Base-by-base conservation (phyloP, 2,888 invertebrate genomes). In the Linnaemya tessellans region DNA sequence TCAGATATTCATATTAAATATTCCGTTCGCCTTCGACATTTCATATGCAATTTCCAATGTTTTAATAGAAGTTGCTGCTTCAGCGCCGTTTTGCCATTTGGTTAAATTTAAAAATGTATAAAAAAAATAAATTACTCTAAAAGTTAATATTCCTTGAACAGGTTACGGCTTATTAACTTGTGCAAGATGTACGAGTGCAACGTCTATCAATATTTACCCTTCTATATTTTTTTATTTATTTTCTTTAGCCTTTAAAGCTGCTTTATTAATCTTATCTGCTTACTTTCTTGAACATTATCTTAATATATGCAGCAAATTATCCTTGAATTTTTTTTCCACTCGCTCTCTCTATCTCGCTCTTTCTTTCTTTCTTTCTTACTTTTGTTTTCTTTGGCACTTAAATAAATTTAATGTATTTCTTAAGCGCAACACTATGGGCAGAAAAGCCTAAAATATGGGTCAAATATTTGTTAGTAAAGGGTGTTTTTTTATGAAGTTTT, bases 251-350 rank as follows among this genome's bases (percentile, higher is more conserved):
- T 62, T 74, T 67, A 75, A 75, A 77, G 77, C 56, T 80, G 73
- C 73, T 78, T 78, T 78, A 81, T 81, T 81, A 81, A 78, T 84
- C 73, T 84, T 84, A 84, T 84, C 84, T 84, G 68, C 60, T 81
- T 64, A 78, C 68, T 46, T 64, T 77, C 84, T 70, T 73, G 49
- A 56, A 78, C 68, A 70, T 84, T 78, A 81, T 78, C 80, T 78
- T 78, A 56, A 81, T 30, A 62, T 70, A 74, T 46, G 80, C 54
- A 80, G 78, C 73, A 74, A 74, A 74, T 81, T 81, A 78, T 70
- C 30, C 30, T 82, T 77, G 56, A 60, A 54, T 22, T 43, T 54
- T 43, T 67, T 22, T 22, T 38, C 41, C 13, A n/a, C 35, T 65
- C 10, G 22, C 11, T 78, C 13, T 43, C 5, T 65, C 11, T 43